Base-by-base conservation (phyloP, 1,140 invertebrate genomes). In the Drusus annulatus region DNA sequence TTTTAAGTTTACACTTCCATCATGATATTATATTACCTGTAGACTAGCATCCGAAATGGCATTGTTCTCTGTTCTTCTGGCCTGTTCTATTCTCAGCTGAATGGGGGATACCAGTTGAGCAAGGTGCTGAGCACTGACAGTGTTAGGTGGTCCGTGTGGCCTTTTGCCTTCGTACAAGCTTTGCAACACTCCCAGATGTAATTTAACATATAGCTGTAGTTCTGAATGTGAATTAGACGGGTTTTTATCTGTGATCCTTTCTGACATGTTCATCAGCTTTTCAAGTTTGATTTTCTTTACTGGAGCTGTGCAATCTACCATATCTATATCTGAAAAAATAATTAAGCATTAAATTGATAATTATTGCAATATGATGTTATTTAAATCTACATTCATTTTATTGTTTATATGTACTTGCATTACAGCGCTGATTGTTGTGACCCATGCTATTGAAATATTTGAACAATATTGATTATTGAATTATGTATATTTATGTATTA, bases 101-200 rank as follows among this genome's bases (percentile, higher is more conserved):
- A 91, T 84, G 0, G 88, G 85, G 23, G 87, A 85, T 0, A 90
- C 87, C 16, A 92, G 85, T 8, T 87, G 87, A 15, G 89, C 86
- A n/a, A 93, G 84, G 83, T 92, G 91, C 83, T 92, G 91, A 6
- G 90, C 90, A 81, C 89, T 90, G n/a, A 93, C 86, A 0, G 91
- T 91, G 5, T 91, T 90, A 0, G 92, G 90, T 3, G 91, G 89
- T 2, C 90, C 89, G 50, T 87, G 88, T 0, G 86, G 84, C 23
- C 85, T 79, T 23, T 88, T 87, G 19, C 92, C 90, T 71, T 93
- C 91, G 10, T 92, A 85, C 50, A 94, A 86, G 68, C 92, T 93
- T 80, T 93, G 90, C 56, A 94, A 84, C 0, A 94, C 87, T 15
- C 91, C 92, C n/a, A 94, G 85, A 85, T 94, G 93, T 16, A 94